These are phyloP conservation scores for Sisyra terminalis DNA, from an alignment of 2,888 invertebrate genomes.

Conservation along the genomic window DNA sequence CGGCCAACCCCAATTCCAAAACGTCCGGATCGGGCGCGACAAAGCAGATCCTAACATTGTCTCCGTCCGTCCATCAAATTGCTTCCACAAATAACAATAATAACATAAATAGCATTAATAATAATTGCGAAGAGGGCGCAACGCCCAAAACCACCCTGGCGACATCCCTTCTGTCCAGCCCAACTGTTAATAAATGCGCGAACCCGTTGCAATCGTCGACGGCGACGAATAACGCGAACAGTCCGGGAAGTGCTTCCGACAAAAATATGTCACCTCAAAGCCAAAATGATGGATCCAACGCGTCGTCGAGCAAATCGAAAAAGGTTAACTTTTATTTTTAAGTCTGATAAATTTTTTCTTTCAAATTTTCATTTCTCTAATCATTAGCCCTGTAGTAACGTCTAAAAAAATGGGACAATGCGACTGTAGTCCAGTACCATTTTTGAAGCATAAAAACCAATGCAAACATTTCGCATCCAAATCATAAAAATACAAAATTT, in stretches of 20 bases:
- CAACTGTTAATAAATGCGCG: slow-evolving; percentile 23
- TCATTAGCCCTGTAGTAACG: too few relatives aligned
- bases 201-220: slow-evolving; percentile 24
- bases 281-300: slow-evolving; percentile 30
- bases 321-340: slow-evolving; percentile 22
- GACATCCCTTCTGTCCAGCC: slow-evolving; percentile 23
- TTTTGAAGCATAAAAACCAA: too few relatives aligned
- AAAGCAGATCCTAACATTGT: slow-evolving; percentile 5
- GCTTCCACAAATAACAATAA: neutral
- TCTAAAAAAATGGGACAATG: too few relatives aligned
- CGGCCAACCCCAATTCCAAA: neutral
- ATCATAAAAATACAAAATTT: too few relatives aligned
- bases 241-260: slow-evolving; percentile 28
- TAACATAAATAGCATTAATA: slow-evolving; percentile 2
- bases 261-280: slow-evolving; percentile 32
- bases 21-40: slow-evolving; percentile 1
- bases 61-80: slow-evolving; percentile 2
- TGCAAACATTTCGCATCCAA: too few relatives aligned
- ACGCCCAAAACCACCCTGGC: slow-evolving; percentile 13
- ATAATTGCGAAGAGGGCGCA: slow-evolving; percentile 8
- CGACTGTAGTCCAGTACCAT: too few relatives aligned
- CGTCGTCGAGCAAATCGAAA: slow-evolving; percentile 30
- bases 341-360: slow-evolving; percentile 2
- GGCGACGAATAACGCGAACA: slow-evolving; percentile 23
- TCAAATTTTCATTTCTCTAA: too few relatives aligned